These are phyloP conservation scores for Dromiciops gliroides DNA, from an alignment of 2,113 vertebrate species.

Conservation along the genomic window DNA sequence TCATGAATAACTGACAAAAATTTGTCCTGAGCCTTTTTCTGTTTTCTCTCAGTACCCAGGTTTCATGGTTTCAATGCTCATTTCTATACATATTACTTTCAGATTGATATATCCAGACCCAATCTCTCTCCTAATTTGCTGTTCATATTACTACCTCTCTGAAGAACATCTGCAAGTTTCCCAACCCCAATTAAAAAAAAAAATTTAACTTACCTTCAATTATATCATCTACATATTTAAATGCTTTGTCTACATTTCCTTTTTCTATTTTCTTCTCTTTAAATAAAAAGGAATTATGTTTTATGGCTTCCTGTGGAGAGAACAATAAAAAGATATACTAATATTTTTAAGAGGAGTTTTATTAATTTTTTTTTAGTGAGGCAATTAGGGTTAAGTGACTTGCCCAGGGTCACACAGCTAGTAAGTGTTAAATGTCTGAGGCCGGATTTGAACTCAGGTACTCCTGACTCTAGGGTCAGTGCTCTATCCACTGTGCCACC, in stretches of 20 bases:
- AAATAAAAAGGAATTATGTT: conserved; percentile 77
- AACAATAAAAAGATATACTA: not conserved
- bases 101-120: not conserved
- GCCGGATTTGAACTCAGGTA: no score
- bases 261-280: conserved; percentile 78
- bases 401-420: no score
- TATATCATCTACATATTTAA: conserved; percentile 78
- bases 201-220: conserved; percentile 82
- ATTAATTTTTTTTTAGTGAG: no score
- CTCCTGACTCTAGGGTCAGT: no score
- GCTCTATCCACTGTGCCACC: no score
- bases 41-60: not conserved
- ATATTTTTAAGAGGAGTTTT: not conserved
- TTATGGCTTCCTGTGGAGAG: conserved; percentile 77
- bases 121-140: not conserved
- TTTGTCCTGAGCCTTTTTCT: not conserved
- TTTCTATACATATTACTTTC: not conserved
- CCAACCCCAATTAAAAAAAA: not conserved
- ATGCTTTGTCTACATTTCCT: conserved; percentile 77
- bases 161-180: not conserved
- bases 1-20: not conserved
- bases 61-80: not conserved
- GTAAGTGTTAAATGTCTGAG: no score
- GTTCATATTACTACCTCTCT: not conserved
- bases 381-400: no score